Evolutionary conservation across 1,140 invertebrate genomes (phyloP).

Genomic region (Heliconius hermathena): DNA sequence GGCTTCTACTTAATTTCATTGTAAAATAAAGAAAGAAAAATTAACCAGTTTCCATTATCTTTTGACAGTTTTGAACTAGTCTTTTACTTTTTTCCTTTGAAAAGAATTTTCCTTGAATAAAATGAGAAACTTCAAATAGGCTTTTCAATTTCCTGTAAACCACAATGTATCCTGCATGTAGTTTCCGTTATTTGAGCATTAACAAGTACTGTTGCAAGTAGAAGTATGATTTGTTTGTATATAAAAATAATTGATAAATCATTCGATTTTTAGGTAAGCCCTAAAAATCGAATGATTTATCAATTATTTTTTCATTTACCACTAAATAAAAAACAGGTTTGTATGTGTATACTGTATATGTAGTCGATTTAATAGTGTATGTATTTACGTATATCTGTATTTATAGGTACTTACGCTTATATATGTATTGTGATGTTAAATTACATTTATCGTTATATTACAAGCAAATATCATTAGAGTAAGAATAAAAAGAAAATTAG

Average conservation of each 20-base stretch:
- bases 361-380: too few relatives aligned
- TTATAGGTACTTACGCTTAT: too few relatives aligned
- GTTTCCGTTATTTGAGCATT: constrained; percentile 9
- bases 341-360: too few relatives aligned
- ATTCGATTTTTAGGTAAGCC: too few relatives aligned
- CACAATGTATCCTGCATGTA: constrained; percentile 37
- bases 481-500: not conserved
- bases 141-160: constrained; percentile 54
- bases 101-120: not conserved
- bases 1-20: too few relatives aligned
- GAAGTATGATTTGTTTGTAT: not conserved
- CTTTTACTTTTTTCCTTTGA: not conserved
- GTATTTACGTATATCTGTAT: too few relatives aligned
- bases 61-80: not conserved
- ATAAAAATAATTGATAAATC: too few relatives aligned
- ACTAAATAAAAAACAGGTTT: too few relatives aligned
- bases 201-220: not conserved
- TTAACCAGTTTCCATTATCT: not conserved
- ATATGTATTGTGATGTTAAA: too few relatives aligned
- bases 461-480: not conserved
- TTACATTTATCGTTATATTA: not conserved
- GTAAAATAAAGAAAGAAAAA: too few relatives aligned
- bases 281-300: too few relatives aligned
- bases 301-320: too few relatives aligned
- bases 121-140: constrained; percentile 36